phyloP scores from a whole-genome alignment of 1,140 invertebrate genomes.

The Ceratina japonica region DNA sequence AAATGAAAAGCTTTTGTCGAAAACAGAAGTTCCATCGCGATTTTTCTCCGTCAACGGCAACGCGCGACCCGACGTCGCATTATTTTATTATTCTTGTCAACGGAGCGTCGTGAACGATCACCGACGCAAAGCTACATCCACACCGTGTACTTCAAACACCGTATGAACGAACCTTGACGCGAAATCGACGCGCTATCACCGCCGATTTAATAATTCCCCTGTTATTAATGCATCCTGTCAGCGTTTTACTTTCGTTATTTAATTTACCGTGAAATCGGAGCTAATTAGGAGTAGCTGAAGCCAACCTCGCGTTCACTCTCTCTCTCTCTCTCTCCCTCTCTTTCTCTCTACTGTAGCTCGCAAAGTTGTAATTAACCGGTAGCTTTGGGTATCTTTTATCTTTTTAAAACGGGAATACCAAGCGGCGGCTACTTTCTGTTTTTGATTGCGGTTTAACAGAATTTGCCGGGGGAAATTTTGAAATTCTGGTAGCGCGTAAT shows the following conservation, averaged over 20 bases:
- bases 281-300: conserved; percentile 14
- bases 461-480: neutral
- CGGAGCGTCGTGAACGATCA: neutral
- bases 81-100: conserved; percentile 33
- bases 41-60: conserved; percentile 9
- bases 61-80: neutral
- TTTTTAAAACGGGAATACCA: no score
- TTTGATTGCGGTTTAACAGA: no score
- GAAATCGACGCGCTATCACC: conserved; percentile 19
- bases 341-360: neutral
- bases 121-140: no score
- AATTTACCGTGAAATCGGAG: conserved; percentile 27
- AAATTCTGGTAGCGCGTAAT: conserved; percentile 14
- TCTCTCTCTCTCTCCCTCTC: no score
- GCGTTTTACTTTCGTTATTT: conserved; percentile 28
- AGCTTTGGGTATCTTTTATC: no score
- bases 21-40: neutral
- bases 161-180: neutral
- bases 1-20: neutral
- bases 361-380: conserved; percentile 8
- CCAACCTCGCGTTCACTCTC: neutral
- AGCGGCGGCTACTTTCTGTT: no score
- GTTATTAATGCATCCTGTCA: conserved; percentile 36
- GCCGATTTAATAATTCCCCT: conserved; percentile 28
- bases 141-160: no score